Base-by-base conservation (phyloP, 2,888 invertebrate genomes). In the Dione juno region DNA sequence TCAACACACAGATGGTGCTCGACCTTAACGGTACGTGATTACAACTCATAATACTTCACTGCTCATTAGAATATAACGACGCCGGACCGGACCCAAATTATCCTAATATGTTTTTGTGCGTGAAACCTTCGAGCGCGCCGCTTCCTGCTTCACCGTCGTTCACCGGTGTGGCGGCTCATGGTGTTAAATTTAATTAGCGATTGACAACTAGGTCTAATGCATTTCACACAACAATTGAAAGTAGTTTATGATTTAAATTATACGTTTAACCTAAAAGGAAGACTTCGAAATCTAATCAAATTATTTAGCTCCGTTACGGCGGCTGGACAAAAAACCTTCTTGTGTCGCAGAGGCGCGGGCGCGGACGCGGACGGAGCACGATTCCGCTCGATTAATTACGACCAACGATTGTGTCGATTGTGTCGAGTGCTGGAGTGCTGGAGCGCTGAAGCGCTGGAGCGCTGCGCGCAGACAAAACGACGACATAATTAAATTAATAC, bases 1-100 rank as follows among this genome's bases (percentile, higher is more conserved):
- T 90, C 90, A 89, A 91, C 83, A 91, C 92, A 76, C 92, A 92
- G 84, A 91, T 92, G 92, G 87, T 92, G 84, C 87, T 92, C 84
- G 92, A 92, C 87, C 90, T 92, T 79, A 91, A 92, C 82, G 92
- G 92, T 92, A 79, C 82, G 92, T 87, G 66, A 58, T 75, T 73
- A 82, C 48, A 76, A 76, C 53, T 72, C 53, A 79, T 52, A 70
- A 74, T 72, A 74, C 58, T 69, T 50, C 16, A 69, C 68, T 37
- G 16, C 54, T 81, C 76, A 82, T 83, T 81, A 81, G 74, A 82
- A 81, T 82, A 82, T 77, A 74, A 77, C 77, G 76, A 79, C 78
- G 59, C 14, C 11, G 13, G 7, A 28, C 59, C 28, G 72, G 76
- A 77, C 72, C 76, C 77, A 75, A 80, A 80, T 81, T 79, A 81